phyloP scores from a whole-genome alignment of 1,140 invertebrate genomes.

The Stegodyphus mimosarum region DNA sequence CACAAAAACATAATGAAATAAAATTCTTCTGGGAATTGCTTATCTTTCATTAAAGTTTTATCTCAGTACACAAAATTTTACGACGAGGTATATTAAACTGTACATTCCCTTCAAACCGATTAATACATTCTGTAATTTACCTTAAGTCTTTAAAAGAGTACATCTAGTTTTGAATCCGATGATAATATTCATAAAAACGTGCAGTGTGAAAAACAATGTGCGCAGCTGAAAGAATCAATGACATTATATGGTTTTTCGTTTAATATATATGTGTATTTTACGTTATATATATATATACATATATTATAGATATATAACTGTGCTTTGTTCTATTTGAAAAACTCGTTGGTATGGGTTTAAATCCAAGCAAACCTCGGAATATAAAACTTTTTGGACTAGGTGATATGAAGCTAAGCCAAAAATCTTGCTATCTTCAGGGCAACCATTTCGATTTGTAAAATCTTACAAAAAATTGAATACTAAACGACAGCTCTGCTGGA shows the following conservation, averaged over 20 bases:
- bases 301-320: neutral
- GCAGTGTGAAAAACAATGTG: neutral
- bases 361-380: neutral
- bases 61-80: constrained; percentile 4
- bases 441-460: constrained; percentile 33
- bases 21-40: neutral
- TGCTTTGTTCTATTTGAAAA: neutral
- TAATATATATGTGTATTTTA: neutral
- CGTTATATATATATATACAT: too few species aligned
- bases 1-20: neutral
- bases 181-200: constrained; percentile 1
- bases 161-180: neutral
- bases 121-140: neutral
- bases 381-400: too few species aligned
- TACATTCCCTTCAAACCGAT: neutral
- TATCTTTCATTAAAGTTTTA: neutral
- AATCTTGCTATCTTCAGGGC: constrained; percentile 1
- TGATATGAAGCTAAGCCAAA: too few species aligned
- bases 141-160: neutral
- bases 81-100: neutral
- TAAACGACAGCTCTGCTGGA: neutral
- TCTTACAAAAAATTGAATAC: neutral
- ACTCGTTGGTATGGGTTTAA: neutral
- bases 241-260: neutral
- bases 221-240: neutral